These are phyloP conservation scores for Miltochrista miniata DNA, from an alignment of 2,888 invertebrate genomes.

Conservation along the genomic window DNA sequence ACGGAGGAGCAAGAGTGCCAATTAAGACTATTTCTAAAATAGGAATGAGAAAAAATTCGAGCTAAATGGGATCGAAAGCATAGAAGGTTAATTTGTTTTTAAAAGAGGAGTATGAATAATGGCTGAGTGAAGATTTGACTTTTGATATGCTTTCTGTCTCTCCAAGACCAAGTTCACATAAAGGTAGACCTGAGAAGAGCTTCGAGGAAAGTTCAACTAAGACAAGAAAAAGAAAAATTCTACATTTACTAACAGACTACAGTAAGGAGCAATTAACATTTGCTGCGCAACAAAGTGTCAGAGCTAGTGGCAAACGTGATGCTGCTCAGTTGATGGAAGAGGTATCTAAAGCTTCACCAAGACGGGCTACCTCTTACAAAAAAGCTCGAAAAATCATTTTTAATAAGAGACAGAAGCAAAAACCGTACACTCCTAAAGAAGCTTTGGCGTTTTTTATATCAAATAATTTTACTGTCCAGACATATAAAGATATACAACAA, in stretches of 20 bases:
- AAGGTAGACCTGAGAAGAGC: slow-evolving; percentile 7
- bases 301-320: slow-evolving; percentile 15
- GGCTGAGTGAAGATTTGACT: slow-evolving; percentile 7
- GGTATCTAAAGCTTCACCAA: slow-evolving; percentile 9
- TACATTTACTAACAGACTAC: slow-evolving; percentile 10
- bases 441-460: background rate
- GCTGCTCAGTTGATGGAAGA: slow-evolving; percentile 11
- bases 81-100: slow-evolving; percentile 13
- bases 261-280: slow-evolving; percentile 8
- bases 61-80: slow-evolving; percentile 9
- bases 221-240: slow-evolving; percentile 7
- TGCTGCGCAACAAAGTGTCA: slow-evolving; percentile 13
- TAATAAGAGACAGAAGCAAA: too few species aligned
- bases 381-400: too few species aligned
- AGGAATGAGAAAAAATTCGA: slow-evolving; percentile 12
- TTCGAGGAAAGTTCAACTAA: slow-evolving; percentile 4
- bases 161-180: background rate
- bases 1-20: slow-evolving; percentile 3
- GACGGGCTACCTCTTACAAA: slow-evolving; percentile 8
- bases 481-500: background rate
- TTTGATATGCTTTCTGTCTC: background rate
- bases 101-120: slow-evolving; percentile 3
- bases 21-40: background rate
- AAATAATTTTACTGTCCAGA: background rate
- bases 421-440: background rate